Conservation (phyloP, 2,888 invertebrate species). For the Neoitamus cyanurus region DNA sequence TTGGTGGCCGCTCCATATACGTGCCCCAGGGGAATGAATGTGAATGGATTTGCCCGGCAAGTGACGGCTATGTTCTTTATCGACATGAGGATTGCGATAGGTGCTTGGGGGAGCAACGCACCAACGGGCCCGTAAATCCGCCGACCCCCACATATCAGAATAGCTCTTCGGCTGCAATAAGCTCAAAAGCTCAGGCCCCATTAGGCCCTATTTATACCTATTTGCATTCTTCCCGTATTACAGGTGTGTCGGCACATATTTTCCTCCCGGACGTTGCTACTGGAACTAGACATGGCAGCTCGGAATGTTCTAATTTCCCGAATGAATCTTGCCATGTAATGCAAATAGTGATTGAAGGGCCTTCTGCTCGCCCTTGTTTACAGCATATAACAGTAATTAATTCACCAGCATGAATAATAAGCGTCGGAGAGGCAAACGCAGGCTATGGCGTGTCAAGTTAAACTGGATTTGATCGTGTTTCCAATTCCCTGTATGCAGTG, state of each 20-base stretch:
- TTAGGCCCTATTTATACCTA: not conserved
- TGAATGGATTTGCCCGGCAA: not conserved
- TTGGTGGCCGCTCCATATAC: not conserved
- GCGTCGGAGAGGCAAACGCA: not conserved
- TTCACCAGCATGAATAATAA: not conserved
- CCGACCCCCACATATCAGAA: not conserved
- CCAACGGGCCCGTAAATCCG: not conserved
- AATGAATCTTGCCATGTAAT: not conserved
- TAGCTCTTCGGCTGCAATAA: not conserved
- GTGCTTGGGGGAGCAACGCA: not conserved
- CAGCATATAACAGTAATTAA: not conserved
- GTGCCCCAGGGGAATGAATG: not conserved
- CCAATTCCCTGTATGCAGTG: not conserved
- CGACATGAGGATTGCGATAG: not conserved
- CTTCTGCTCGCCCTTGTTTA: not conserved
- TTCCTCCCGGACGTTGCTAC: not conserved
- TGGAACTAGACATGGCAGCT: not conserved
- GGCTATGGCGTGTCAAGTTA: not conserved
- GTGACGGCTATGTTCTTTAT: not conserved
- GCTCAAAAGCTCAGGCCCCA: not conserved
- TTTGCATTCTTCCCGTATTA: not conserved
- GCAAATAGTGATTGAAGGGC: not conserved
- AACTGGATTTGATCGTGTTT: not conserved
- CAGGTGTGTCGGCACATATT: not conserved
- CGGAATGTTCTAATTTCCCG: not conserved